A percentile compares a stretch with the other conserved stretches of the same genome.
Evolutionary conservation across 2,797 vertebrate genomes (phyloP).

Genomic region (Scyliorhinus canicula): DNA sequence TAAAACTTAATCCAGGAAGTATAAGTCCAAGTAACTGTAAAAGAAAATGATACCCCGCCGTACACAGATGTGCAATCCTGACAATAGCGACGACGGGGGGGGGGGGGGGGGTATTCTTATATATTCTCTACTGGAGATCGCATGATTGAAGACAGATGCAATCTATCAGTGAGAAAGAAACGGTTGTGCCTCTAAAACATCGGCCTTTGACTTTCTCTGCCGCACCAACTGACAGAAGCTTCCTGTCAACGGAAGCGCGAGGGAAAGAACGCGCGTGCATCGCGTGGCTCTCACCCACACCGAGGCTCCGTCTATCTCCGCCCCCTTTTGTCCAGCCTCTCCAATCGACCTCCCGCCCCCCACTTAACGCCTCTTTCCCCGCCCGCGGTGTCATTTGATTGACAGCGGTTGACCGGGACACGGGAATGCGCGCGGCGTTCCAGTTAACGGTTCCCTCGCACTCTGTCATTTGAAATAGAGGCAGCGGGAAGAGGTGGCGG

Average conservation of each 20-base stretch:
- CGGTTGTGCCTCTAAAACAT: neutral
- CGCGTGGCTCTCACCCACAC: too few relatives aligned
- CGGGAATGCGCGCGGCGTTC: neutral
- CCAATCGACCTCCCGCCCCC: too few relatives aligned
- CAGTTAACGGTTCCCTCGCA: neutral
- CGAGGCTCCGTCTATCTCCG: neutral
- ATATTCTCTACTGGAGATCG: neutral
- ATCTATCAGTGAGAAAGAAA: neutral
- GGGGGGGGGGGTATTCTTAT: too few relatives aligned
- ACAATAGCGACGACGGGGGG: neutral
- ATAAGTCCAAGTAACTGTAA: neutral
- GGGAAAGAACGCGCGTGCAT: slow-evolving; percentile 17
- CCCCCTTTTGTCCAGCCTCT: neutral
- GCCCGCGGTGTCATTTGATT: neutral
- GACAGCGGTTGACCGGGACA: neutral
- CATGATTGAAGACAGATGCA: neutral
- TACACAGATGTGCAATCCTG: neutral
- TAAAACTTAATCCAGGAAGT: neutral
- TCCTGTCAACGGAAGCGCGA: slow-evolving; percentile 20
- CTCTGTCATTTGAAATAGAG: neutral
- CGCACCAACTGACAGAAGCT: neutral
- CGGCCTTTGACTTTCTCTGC: neutral
- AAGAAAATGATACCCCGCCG: too few relatives aligned
- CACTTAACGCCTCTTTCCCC: too few relatives aligned
- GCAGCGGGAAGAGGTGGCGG: neutral